Percentiles rank a stretch among this genome's conserved stretches.
Conservation (phyloP, 2,113 vertebrate genomes). For the Rhizomys pruinosus region DNA sequence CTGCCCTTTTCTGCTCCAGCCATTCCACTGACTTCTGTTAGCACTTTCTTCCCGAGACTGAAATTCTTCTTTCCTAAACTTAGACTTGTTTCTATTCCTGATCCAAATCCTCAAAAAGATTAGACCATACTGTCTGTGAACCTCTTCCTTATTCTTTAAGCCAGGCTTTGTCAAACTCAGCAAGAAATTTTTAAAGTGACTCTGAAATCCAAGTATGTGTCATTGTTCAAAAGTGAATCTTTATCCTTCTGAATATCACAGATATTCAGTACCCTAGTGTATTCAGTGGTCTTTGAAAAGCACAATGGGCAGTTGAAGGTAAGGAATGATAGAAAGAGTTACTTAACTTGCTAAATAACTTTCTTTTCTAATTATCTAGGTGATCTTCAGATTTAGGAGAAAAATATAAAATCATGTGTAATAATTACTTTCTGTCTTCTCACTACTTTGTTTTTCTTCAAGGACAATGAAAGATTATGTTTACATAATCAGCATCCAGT, state of each 20-base stretch:
- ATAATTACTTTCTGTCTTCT: not conserved
- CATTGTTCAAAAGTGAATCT: not conserved
- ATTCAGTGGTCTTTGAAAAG: not conserved
- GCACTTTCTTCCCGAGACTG: not conserved
- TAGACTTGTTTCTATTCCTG: not conserved
- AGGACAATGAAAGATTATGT: not conserved
- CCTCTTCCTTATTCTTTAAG: not conserved
- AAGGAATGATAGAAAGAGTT: not conserved
- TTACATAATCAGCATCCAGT: not conserved
- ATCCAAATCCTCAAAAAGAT: not conserved
- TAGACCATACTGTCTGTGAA: not conserved
- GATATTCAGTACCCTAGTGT: not conserved
- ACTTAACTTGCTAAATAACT: not conserved
- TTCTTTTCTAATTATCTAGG: not conserved
- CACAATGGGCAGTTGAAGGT: not conserved
- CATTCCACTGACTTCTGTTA: not conserved
- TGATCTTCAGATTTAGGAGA: slow-evolving; percentile 12
- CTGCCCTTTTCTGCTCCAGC: not conserved
- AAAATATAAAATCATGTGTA: not conserved
- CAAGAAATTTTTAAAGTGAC: not conserved
- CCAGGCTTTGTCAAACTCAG: not conserved
- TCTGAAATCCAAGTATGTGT: not conserved
- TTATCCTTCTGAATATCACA: not conserved
- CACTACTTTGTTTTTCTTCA: not conserved
- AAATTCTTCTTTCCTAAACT: not conserved